Evolutionary conservation across 2,888 invertebrate species (phyloP), one percentile per base, ranked within the genome.

Genomic region (Mimachlamys varia): DNA sequence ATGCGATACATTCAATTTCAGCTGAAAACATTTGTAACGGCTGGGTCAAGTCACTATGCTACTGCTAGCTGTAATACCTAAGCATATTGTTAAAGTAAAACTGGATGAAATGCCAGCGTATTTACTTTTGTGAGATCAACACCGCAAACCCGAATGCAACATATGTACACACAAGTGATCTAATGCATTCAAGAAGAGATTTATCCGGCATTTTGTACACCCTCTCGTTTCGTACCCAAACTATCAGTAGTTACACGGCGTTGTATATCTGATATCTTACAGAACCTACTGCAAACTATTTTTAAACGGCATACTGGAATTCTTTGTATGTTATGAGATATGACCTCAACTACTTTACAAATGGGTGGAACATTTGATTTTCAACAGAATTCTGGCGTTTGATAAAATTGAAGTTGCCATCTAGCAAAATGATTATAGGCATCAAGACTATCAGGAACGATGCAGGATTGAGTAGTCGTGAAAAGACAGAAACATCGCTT

Each of bases 311-410:
- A 76, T 12, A 15, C 76, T 76, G 76, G 76, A 76, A 76, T 33
- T 76, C 76, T 76, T 76, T 76, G 76, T 33, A 76, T 76, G 76
- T 76, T 76, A 76, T 76, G 76, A 76, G 76, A 76, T 76, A 76
- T 76, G 76, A 76, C 76, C 76, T 27, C 76, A 76, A 76, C 76
- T 76, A 76, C 76, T 76, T 76, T 76, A 76, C 76, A 76, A 76
- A 76, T 76, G 76, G 76, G 76, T 76, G 76, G 76, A 76, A 76
- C 76, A 76, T 76, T 76, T 76, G 27, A 76, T 76, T 76, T 76
- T 76, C 76, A 76, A 76, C 76, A 76, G 76, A 33, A 76, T 76
- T 76, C 76, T 76, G 76, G 76, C 76, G 76, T 76, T 76, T 76
- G 76, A 76, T 76, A 76, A 76, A 76, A 76, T n/a, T 76, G 33